These are phyloP conservation scores for Echinarachnius parma DNA, from an alignment of 53 echinoderm and acorn worm species.

Conservation along the genomic window DNA sequence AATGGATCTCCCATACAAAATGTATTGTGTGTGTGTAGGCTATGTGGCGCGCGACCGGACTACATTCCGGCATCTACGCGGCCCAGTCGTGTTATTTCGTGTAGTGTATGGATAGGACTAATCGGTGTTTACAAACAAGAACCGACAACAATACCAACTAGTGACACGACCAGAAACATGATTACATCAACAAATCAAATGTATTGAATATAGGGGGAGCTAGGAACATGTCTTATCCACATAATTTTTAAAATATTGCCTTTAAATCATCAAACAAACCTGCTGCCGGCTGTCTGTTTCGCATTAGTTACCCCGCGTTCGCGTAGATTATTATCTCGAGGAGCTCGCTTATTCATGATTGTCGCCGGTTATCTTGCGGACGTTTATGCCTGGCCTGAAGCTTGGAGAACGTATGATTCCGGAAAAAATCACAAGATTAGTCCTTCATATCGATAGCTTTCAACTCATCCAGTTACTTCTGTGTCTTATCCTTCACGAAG, in stretches of 20 bases:
- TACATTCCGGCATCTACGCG: too few relatives aligned
- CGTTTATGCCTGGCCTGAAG: conserved; percentile 23
- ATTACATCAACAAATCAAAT: too few relatives aligned
- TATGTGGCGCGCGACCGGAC: too few relatives aligned
- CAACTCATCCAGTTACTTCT: conserved; percentile 9
- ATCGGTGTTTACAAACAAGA: conserved; percentile 24
- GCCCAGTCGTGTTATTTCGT: neutral
- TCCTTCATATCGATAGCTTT: conserved; percentile 34
- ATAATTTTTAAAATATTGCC: too few relatives aligned
- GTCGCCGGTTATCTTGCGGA: conserved; percentile 28
- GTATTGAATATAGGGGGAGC: too few relatives aligned
- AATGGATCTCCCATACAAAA: too few relatives aligned
- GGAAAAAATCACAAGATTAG: conserved; percentile 23
- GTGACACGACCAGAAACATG: neutral
- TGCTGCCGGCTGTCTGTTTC: too few relatives aligned
- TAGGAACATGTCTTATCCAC: too few relatives aligned
- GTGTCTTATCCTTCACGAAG: conserved; percentile 7
- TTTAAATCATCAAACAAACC: too few relatives aligned
- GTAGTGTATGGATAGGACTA: neutral
- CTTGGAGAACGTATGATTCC: conserved; percentile 25
- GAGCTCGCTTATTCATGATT: conserved; percentile 4
- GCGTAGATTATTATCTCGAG: conserved; percentile 1
- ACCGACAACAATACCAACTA: neutral
- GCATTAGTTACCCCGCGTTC: too few relatives aligned
- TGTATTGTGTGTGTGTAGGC: too few relatives aligned